A percentile compares a stretch with the other conserved stretches of the same genome.
These are phyloP conservation scores for Chaetophractus vellerosus DNA, from an alignment of 2,797 vertebrate genomes.

Conservation along the genomic window DNA sequence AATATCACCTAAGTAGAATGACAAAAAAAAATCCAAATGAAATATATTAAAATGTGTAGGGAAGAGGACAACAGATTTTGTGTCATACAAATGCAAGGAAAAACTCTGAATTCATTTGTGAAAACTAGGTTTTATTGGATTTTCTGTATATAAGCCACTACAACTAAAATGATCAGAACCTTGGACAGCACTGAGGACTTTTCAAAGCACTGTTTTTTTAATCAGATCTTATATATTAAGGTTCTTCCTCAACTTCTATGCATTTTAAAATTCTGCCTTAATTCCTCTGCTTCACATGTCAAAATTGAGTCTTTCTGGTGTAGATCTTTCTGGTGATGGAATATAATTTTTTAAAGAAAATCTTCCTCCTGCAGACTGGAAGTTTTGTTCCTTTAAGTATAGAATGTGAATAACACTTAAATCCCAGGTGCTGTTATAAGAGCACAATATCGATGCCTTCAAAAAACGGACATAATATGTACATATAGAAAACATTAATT, in stretches of 20 bases:
- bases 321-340: background rate
- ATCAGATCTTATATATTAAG: too few species aligned
- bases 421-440: background rate
- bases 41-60: background rate
- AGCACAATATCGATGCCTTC: background rate
- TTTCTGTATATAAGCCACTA: background rate
- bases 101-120: background rate
- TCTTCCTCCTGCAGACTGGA: background rate
- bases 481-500: background rate
- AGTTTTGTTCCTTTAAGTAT: background rate
- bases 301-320: background rate
- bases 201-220: background rate
- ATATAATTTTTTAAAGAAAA: too few species aligned
- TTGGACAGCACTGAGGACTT: background rate
- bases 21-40: background rate
- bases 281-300: background rate
- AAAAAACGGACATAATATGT: rapidly evolving
- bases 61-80: background rate
- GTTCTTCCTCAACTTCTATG: background rate
- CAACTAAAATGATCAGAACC: background rate
- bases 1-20: background rate
- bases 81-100: background rate
- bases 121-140: background rate
- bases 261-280: background rate
- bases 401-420: background rate